Evolutionary conservation across 2,113 vertebrate genomes (phyloP).

Genomic region (Loxodonta africana): DNA sequence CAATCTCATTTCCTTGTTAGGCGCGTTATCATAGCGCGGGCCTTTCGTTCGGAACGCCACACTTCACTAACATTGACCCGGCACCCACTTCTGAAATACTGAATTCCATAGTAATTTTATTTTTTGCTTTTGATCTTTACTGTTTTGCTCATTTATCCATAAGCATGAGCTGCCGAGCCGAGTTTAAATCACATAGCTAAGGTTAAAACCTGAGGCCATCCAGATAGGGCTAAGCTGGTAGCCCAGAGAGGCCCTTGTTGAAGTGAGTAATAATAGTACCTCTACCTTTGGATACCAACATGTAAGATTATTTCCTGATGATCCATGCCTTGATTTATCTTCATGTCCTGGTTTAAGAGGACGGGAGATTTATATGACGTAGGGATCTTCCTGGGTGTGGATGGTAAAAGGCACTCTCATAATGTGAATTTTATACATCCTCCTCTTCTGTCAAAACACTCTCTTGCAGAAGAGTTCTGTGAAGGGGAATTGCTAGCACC

Average conservation of each 20-base stretch:
- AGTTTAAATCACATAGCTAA: conserved; percentile 87
- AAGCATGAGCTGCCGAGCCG: conserved; percentile 88
- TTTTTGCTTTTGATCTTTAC: conserved; percentile 89
- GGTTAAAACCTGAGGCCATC: conserved; percentile 87
- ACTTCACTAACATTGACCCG: conserved; percentile 86
- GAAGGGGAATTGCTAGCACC: conserved; percentile 33
- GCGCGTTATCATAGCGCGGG: conserved; percentile 86
- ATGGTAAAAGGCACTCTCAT: not conserved
- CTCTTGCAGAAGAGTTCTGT: not conserved
- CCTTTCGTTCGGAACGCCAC: conserved; percentile 85
- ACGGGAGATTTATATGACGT: not conserved
- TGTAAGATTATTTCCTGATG: not conserved
- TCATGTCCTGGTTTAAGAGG: conserved; percentile 5
- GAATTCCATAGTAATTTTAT: conserved; percentile 87
- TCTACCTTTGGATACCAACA: not conserved
- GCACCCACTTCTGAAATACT: conserved; percentile 87
- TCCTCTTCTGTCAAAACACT: conserved; percentile 34
- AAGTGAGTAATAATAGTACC: not conserved
- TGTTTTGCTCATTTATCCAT: conserved; percentile 89
- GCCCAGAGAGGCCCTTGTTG: conserved; percentile 50
- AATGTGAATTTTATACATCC: conserved; percentile 8
- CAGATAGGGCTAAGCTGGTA: conserved; percentile 75
- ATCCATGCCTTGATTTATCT: not conserved
- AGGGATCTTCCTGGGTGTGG: not conserved
- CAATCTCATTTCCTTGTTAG: conserved; percentile 90